A percentile compares a stretch with the other conserved stretches of the same genome.
Evolutionary conservation across 2,797 vertebrate species (phyloP).

Genomic region (Anomalospiza imberbis): DNA sequence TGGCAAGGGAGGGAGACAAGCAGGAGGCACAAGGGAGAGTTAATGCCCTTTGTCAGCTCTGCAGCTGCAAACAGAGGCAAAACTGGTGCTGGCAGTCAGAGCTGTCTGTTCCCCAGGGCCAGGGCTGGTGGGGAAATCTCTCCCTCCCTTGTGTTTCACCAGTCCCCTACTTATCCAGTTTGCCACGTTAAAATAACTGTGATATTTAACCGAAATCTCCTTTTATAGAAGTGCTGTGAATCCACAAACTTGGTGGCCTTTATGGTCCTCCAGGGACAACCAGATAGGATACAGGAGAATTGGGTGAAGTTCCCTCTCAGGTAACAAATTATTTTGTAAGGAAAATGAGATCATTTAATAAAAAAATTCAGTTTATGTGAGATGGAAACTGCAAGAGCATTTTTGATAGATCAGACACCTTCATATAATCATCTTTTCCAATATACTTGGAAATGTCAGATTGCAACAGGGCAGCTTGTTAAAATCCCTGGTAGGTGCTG

Average conservation of each 20-base stretch:
- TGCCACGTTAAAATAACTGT: background rate
- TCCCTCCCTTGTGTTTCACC: background rate
- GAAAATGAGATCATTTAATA: background rate
- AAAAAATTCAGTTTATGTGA: background rate
- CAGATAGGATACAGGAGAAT: background rate
- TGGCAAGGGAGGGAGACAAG: background rate
- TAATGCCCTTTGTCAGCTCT: background rate
- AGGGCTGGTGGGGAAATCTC: background rate
- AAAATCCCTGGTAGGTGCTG: background rate
- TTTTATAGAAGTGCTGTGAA: background rate
- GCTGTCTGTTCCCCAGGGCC: background rate
- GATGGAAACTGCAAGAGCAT: background rate
- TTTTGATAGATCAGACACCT: background rate
- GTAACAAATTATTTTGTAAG: background rate
- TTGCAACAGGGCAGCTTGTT: background rate
- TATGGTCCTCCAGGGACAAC: background rate
- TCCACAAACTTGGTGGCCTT: background rate
- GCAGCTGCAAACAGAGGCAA: background rate
- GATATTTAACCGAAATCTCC: background rate
- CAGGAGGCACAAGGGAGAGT: background rate
- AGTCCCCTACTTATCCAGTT: accelerated
- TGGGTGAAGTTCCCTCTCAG: background rate
- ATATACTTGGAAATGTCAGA: background rate
- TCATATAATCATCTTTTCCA: background rate
- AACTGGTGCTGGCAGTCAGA: background rate